Evolutionary conservation across 2,113 vertebrate genomes (phyloP).

Genomic region (Notechis scutatus): DNA sequence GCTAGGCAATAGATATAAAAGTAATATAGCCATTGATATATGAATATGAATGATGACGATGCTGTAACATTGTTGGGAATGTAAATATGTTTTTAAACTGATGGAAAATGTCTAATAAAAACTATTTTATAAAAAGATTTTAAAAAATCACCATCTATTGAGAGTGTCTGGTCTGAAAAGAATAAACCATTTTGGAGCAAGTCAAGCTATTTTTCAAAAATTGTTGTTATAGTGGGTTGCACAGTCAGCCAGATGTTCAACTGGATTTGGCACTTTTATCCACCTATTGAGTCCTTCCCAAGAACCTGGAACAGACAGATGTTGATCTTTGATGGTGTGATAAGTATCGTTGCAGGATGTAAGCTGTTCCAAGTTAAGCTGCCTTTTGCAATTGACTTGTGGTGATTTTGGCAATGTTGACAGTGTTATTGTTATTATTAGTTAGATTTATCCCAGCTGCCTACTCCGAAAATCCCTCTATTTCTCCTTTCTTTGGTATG

Average conservation of each 20-base stretch:
- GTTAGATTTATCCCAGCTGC: background rate
- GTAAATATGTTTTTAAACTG: no score
- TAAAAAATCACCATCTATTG: background rate
- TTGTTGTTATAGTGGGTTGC: background rate
- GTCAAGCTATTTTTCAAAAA: background rate
- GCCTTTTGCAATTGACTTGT: background rate
- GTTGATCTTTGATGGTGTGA: background rate
- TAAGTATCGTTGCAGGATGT: background rate
- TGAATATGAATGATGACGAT: no score
- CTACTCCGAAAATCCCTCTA: background rate
- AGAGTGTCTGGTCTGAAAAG: background rate
- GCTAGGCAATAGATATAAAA: no score
- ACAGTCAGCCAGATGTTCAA: background rate
- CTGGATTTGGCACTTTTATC: background rate
- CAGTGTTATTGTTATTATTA: background rate
- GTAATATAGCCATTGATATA: no score
- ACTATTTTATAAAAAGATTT: no score
- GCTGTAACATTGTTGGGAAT: no score
- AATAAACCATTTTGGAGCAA: background rate
- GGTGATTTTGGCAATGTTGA: background rate
- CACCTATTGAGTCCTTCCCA: background rate
- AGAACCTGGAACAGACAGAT: background rate
- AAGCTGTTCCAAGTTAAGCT: background rate
- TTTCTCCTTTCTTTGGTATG: background rate
- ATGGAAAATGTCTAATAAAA: no score